Evolutionary conservation across 1,140 invertebrate species (phyloP), one percentile per base, ranked within the genome.

Genomic region (Eumeta japonica): DNA sequence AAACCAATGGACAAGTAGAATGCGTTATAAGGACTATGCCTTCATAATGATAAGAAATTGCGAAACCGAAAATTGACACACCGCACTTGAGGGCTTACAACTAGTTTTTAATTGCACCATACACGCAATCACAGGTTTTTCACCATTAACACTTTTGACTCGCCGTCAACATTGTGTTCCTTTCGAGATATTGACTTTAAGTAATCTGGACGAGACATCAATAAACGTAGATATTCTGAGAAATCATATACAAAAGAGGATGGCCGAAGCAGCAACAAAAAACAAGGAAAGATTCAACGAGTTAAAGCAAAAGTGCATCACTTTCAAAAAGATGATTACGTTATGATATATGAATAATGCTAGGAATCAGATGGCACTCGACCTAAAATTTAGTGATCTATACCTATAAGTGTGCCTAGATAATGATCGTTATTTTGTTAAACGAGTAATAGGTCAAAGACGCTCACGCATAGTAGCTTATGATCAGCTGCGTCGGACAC

Each of bases 1-100:
- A 10, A 37, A 24, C n/a, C 2, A 37, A 37, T 12, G 35, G 35
- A 3, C 35, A 37, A 16, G 35, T 37, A 10, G 35, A 37, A 12
- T 3, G 35, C 2, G 15, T 37, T 2, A 37, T 37, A 24, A 14
- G 3, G 9, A 15, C 12, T 3, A 37, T 12, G 35, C 3, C 7
- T 11, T 37, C 10, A 28, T 12, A 5, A 28, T 28, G 3, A 37
- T 37, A 4, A 24, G 24, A 10, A 27, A 37, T 16, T 14, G n/a
- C n/a, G n/a, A n/a, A n/a, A n/a, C n/a, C n/a, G n/a, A n/a, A n/a
- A n/a, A n/a, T n/a, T n/a, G n/a, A n/a, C n/a, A n/a, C n/a, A 11
- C 7, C 7, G 7, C 19, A 10, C 24, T 37, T 10, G 20, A 16
- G 3, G 15, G 10, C n/a, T 14, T 37, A n/a, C 35, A 37, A 13